Conservation (phyloP, 92 coral and sea anemone species). For the Phymanthus crucifer region DNA sequence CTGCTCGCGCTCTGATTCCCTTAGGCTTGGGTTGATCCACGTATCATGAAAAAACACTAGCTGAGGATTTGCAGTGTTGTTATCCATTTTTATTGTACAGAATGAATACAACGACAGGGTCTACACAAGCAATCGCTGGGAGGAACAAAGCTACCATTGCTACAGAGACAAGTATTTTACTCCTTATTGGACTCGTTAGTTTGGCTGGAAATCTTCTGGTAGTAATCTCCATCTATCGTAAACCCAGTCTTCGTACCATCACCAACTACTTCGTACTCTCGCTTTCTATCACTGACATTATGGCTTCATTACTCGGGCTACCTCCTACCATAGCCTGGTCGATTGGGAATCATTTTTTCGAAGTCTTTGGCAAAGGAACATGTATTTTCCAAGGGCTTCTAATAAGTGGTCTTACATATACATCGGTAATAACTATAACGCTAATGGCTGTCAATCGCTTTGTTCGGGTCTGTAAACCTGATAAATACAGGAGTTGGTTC, state of each 20-base stretch:
- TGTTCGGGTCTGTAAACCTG: slow-evolving; percentile 10
- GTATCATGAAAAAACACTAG: too few species aligned
- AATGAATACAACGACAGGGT: too few species aligned
- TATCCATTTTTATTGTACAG: too few species aligned
- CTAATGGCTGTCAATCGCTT: slow-evolving; percentile 17
- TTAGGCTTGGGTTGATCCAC: too few species aligned
- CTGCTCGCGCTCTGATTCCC: too few species aligned
- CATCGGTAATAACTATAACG: neutral
- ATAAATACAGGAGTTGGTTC: slow-evolving; percentile 5
- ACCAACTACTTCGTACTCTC: slow-evolving; percentile 24
- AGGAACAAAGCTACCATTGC: too few species aligned
- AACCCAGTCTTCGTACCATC: slow-evolving; percentile 13
- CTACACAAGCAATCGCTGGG: too few species aligned
- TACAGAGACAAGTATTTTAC: too few species aligned
- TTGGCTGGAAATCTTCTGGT: slow-evolving; percentile 19
- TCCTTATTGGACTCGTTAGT: too few species aligned
- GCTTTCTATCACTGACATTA: neutral
- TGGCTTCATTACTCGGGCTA: neutral
- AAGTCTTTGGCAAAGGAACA: neutral
- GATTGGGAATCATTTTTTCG: neutral
- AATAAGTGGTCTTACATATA: too few species aligned
- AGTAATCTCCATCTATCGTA: slow-evolving; percentile 11
- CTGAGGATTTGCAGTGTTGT: too few species aligned
- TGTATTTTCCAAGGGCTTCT: slow-evolving; percentile 16
- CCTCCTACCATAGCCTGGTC: neutral